These are phyloP conservation scores for Solenopsis invicta DNA, from an alignment of 1,140 invertebrate genomes.

Conservation along the genomic window DNA sequence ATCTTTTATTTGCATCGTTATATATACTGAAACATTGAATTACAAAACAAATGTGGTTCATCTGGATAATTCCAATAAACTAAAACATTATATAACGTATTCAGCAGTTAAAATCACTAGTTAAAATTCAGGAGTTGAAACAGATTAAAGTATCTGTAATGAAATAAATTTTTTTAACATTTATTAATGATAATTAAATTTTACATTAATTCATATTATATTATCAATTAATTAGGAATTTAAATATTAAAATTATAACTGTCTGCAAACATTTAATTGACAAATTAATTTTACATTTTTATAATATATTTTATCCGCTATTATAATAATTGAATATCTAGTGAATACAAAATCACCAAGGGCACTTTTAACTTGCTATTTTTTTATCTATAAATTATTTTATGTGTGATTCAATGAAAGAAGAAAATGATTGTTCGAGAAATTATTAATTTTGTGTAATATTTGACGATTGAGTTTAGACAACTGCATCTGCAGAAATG, in stretches of 20 bases:
- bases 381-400: background rate
- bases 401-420: background rate
- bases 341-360: background rate
- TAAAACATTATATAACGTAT: background rate
- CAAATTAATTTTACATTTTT: background rate
- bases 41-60: background rate
- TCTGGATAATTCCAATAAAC: background rate
- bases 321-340: background rate
- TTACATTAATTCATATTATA: background rate
- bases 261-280: background rate
- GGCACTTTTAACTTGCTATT: background rate
- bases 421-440: background rate
- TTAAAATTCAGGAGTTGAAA: background rate
- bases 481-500: background rate
- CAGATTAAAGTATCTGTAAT: no score
- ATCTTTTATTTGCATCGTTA: constrained; percentile 35
- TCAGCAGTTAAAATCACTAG: background rate
- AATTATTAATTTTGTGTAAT: background rate
- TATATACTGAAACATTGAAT: background rate
- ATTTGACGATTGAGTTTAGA: background rate
- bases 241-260: background rate
- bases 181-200: background rate
- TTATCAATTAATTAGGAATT: background rate
- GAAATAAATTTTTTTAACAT: background rate
- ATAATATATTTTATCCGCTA: background rate